Evolutionary conservation across 2,113 vertebrate species (phyloP), one percentile per base, ranked within the genome.

Genomic region (Rhabdomys dilectus): DNA sequence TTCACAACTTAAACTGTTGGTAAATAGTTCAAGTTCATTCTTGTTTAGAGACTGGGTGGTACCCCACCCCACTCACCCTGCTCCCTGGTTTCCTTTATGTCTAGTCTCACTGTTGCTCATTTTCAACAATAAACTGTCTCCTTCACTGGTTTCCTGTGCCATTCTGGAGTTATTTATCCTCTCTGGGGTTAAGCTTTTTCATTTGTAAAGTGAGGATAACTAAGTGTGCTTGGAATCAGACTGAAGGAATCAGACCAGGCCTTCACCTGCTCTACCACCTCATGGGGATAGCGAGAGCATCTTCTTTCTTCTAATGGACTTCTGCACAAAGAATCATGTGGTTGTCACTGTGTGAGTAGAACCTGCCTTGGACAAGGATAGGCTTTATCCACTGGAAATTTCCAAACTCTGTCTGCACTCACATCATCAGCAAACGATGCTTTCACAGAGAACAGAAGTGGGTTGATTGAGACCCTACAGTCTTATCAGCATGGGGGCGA

Each of bases 21-120:
- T 88, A 62, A 53, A 36, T 89, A 89, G 91, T 91, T 62, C 58
- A 89, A 31, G 70, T 80, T 51, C 58, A 26, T 91, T 95, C 92
- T 73, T 39, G 13, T 31, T 76, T 42, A 72, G 22, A n/a, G 17
- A 26, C 9, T 66, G 87, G 17, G 80, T 36, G 29, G 0, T 84
- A 84, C 26, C 24, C 24, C 22, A 45, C 73, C 75, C 13, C 13
- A 29, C 76, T 26, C 89, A 78, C 5, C 12, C 75, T 12, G 12
- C 12, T 68, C 64, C 4, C 82, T 17, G 34, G 5, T 58, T 77
- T 91, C 77, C 48, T 89, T 56, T 72, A 45, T 78, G 72, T 91
- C 86, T 48, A 66, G 45, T 42, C 48, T 96, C 36, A 42, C 17
- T 82, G 45, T 17, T 48, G 0, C 51, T 64, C 22, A 31, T 62